A percentile compares a stretch with the other conserved stretches of the same genome.
phyloP scores from a whole-genome alignment of 2,113 vertebrate genomes.

The Alaudala cheleensis region DNA sequence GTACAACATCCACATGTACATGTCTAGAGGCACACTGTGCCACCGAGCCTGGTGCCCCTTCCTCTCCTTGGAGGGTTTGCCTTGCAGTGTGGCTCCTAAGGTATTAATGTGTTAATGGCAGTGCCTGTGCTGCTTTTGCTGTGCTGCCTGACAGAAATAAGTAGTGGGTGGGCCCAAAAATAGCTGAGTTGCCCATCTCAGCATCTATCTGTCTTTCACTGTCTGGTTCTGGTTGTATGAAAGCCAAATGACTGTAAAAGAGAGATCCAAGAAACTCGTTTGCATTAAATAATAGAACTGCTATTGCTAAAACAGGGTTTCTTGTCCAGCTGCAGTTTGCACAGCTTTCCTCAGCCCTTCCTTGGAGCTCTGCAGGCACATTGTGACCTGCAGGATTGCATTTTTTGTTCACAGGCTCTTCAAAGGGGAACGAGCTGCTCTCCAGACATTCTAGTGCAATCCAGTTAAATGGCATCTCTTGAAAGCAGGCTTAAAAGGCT shows the following conservation, averaged over 20 bases:
- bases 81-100: neutral
- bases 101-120: neutral
- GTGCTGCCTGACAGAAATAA: neutral
- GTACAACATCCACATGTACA: accelerated
- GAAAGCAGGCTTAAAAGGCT: neutral
- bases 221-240: neutral
- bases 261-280: neutral
- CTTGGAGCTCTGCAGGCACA: neutral
- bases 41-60: neutral
- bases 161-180: neutral
- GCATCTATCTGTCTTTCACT: neutral
- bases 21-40: neutral
- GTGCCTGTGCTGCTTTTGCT: neutral
- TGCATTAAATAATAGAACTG: neutral
- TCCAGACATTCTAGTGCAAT: neutral
- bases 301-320: neutral
- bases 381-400: neutral
- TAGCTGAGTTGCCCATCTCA: neutral
- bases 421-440: neutral
- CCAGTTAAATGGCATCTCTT: neutral
- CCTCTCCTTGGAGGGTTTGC: neutral
- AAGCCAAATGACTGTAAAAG: neutral
- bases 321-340: neutral
- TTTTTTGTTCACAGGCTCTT: neutral
- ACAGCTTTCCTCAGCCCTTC: neutral